These are phyloP conservation scores for Tenthredo amoena DNA, from an alignment of 2,888 invertebrate species.

Conservation along the genomic window DNA sequence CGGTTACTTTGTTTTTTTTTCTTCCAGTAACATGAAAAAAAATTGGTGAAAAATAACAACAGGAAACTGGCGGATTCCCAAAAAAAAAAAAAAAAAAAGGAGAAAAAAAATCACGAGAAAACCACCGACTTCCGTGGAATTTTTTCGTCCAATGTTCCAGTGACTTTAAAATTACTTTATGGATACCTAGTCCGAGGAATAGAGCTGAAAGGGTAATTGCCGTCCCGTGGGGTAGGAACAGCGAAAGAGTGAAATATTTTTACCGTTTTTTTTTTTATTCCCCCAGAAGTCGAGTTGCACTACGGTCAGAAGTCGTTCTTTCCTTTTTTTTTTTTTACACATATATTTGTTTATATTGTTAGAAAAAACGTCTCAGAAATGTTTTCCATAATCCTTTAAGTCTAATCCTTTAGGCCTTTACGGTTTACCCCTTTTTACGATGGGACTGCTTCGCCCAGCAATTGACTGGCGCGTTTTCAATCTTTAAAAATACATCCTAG, in stretches of 20 bases:
- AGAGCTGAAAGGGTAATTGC: not conserved
- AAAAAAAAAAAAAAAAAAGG: not conserved
- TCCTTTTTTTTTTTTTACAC: not conserved
- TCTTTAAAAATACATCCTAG: not conserved
- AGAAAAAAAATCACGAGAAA: not conserved
- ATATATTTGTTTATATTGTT: not conserved
- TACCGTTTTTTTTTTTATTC: slow-evolving; percentile 32
- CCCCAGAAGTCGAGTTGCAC: not conserved
- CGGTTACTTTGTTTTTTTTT: not conserved
- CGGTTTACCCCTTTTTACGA: slow-evolving; percentile 53
- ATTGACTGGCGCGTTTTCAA: not conserved
- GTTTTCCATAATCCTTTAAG: slow-evolving; percentile 35
- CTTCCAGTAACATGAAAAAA: not conserved
- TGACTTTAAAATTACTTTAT: slow-evolving; percentile 59
- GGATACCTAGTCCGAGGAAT: not conserved
- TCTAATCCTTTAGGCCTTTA: slow-evolving; percentile 60
- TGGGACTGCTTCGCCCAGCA: not conserved
- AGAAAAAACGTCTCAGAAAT: slow-evolving; percentile 49
- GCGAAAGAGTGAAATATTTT: slow-evolving; percentile 54
- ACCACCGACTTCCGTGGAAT: not conserved
- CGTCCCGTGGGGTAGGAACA: slow-evolving; percentile 10
- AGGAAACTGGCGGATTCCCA: not conserved
- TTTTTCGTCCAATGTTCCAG: slow-evolving; percentile 54
- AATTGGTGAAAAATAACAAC: not conserved
- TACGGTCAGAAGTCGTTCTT: not conserved